Base-by-base conservation (phyloP, 2,797 vertebrate species). In the Botia almorhae region DNA sequence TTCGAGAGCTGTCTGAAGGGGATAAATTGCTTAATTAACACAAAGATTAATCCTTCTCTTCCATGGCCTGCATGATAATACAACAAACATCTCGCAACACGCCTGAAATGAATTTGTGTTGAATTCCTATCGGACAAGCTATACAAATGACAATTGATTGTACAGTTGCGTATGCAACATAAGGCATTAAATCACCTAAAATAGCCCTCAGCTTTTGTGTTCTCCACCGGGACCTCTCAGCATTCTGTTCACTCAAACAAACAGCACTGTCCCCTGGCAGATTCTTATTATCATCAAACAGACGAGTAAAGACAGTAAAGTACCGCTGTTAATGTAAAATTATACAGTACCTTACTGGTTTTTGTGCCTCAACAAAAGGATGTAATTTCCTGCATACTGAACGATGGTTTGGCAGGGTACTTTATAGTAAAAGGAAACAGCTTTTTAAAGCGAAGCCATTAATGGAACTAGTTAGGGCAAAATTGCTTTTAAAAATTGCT, bases 251-350 rank as follows among this genome's bases (percentile, higher is more conserved):
- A 71, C 53, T 14, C 73, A 50, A 60, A 53, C 61, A 71, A 78
- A 71, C 7, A 67, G 60, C 33, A 33, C 77, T 60, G 53, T 63
- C 58, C 14, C 33, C 11, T 36, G 7, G 43, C 29, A 53, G 29
- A 78, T 14, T 83, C 58, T 26, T 39, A 80, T 83, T 76, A 76
- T 43, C 26, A 58, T 80, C 51, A 63, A 61, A 78, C 17, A 69
- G 26, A 71, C 53, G 67, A 67, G 73, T 26, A 39, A 67, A 74
- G 46, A 33, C 4, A 53, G 51, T 61, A 74, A 46, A 74, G 39
- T 5, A 11, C 19, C 26, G 61, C 29, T 39, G 21, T 64, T 29
- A 56, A 83, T n/a, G 21, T 69, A 65, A 80, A 80, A 67, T 71
- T 16, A 2, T 63, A 16, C 60, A 33, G 23, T 17, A 39, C 46